These are phyloP conservation scores for Prosapia bicincta DNA, from an alignment of 2,888 invertebrate species.

Conservation along the genomic window DNA sequence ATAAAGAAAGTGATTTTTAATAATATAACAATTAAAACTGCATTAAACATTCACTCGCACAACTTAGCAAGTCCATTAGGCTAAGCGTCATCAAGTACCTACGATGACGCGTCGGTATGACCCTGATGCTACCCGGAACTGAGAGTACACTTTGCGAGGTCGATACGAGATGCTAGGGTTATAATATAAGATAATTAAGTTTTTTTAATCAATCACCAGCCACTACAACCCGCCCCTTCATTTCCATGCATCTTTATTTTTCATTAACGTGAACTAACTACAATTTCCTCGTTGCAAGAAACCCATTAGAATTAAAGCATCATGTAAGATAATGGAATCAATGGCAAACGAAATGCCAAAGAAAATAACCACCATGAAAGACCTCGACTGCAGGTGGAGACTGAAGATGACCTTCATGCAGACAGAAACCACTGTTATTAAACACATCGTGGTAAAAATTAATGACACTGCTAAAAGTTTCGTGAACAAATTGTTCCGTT, in stretches of 20 bases:
- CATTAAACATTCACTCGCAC: too few species aligned
- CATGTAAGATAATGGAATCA: not conserved
- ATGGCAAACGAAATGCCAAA: not conserved
- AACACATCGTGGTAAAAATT: not conserved
- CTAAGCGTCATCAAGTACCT: not conserved
- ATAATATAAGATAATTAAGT: not conserved
- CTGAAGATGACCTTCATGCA: too few species aligned
- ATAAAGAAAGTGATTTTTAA: too few species aligned
- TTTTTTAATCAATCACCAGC: not conserved
- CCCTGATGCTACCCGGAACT: not conserved
- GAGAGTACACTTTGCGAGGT: not conserved
- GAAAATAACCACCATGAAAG: not conserved
- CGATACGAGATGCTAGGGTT: not conserved
- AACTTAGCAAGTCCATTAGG: too few species aligned
- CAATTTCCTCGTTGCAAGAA: not conserved
- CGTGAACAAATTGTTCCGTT: too few species aligned
- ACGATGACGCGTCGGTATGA: not conserved
- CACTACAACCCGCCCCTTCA: not conserved
- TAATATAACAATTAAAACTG: too few species aligned
- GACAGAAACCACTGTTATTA: not conserved
- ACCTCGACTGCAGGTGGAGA: not conserved
- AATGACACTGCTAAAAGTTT: too few species aligned
- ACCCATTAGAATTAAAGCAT: not conserved
- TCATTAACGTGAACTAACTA: not conserved
- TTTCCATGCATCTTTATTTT: not conserved